These are phyloP conservation scores for Choloepus didactylus DNA, from an alignment of 2,797 vertebrate species.

Conservation along the genomic window DNA sequence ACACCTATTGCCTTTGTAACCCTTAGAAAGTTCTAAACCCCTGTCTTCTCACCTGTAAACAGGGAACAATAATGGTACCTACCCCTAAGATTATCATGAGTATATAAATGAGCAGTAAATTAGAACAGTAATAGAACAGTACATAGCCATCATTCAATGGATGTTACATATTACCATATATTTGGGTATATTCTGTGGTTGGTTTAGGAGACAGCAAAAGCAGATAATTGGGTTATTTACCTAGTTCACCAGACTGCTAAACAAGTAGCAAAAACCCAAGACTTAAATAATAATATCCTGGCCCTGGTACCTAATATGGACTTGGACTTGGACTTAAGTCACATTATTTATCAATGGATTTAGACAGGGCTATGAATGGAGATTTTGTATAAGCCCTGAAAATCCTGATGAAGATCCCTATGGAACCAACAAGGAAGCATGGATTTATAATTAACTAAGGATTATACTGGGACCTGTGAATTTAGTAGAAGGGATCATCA, in stretches of 20 bases:
- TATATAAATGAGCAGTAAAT: not conserved
- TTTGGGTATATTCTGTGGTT: not conserved
- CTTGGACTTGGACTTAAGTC: no score
- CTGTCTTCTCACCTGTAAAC: not conserved
- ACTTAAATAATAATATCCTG: not conserved
- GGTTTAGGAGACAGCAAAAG: not conserved
- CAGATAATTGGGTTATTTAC: no score
- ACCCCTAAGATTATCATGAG: not conserved
- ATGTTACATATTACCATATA: not conserved
- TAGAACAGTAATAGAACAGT: not conserved
- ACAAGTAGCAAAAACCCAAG: no score
- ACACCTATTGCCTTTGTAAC: not conserved
- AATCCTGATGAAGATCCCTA: not conserved
- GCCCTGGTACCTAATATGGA: not conserved
- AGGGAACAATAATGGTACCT: not conserved
- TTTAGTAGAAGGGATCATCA: not conserved
- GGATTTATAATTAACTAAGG: not conserved
- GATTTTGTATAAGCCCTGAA: not conserved
- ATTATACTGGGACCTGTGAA: not conserved
- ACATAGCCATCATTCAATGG: not conserved
- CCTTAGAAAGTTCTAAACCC: not conserved
- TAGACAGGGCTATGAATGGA: no score
- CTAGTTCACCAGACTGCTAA: not conserved
- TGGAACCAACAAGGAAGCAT: not conserved
- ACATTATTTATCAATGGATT: no score